phyloP scores from a whole-genome alignment of 2,888 invertebrate genomes.

The Limnephilus lunatus region DNA sequence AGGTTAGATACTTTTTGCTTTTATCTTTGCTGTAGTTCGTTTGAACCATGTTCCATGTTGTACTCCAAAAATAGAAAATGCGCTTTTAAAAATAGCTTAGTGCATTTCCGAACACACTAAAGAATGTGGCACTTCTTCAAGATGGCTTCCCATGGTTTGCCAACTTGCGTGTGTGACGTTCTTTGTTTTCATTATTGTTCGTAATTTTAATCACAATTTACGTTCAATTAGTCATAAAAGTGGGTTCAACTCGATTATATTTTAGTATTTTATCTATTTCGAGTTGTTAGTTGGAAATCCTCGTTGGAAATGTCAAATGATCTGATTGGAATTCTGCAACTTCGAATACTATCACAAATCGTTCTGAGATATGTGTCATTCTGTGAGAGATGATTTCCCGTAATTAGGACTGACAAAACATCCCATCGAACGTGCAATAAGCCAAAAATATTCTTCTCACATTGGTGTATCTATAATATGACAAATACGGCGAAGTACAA shows the following conservation, averaged over 20 bases:
- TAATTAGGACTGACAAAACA: constrained; percentile 32
- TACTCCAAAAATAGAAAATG: constrained; percentile 16
- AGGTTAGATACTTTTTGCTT: neutral
- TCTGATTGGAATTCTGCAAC: constrained; percentile 58
- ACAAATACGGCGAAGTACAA: constrained; percentile 40
- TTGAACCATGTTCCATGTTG: constrained; percentile 36
- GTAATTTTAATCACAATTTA: constrained; percentile 54
- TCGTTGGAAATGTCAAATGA: constrained; percentile 54
- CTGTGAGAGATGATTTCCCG: constrained; percentile 57
- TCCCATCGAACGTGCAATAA: constrained; percentile 17
- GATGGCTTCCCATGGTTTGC: constrained; percentile 84
- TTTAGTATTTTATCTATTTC: constrained; percentile 34
- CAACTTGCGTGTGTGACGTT: constrained; percentile 78
- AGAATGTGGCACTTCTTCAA: constrained; percentile 86
- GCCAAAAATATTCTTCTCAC: neutral
- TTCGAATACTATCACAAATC: constrained; percentile 61
- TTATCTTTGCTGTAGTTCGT: neutral
- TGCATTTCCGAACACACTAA: constrained; percentile 74
- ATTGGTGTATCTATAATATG: neutral
- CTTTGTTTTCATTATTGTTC: constrained; percentile 67
- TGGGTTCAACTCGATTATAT: constrained; percentile 3
- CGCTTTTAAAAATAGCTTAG: constrained; percentile 56
- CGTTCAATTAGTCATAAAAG: constrained; percentile 14
- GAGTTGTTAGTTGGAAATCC: constrained; percentile 14
- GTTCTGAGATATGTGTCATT: constrained; percentile 62